These are phyloP conservation scores for Colius striatus DNA, from an alignment of 2,113 vertebrate genomes.

Conservation along the genomic window DNA sequence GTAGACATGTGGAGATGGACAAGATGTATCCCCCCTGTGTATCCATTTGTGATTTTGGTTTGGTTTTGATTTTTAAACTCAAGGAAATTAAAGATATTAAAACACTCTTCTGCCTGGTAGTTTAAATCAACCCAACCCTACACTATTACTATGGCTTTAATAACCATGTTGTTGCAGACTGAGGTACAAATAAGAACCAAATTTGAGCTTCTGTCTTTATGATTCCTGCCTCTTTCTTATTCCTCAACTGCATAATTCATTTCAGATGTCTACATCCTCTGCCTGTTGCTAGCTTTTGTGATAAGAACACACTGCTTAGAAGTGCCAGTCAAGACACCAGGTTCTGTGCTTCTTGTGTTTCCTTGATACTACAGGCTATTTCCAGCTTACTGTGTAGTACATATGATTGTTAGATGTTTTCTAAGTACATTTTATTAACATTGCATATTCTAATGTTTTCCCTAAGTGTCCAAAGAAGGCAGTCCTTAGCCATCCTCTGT, in stretches of 20 bases:
- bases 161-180: not conserved
- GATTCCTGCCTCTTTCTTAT: not conserved
- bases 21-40: not conserved
- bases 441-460: not conserved
- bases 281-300: not conserved
- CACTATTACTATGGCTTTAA: not conserved
- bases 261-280: not conserved
- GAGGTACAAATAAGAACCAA: not conserved
- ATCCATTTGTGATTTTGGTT: not conserved
- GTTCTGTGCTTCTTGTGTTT: not conserved
- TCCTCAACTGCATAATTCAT: not conserved
- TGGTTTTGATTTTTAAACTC: not conserved
- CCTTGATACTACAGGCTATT: not conserved
- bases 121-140: not conserved
- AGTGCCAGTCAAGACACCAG: not conserved
- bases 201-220: not conserved
- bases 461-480: not conserved
- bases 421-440: slow-evolving; percentile 2
- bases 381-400: not conserved
- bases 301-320: not conserved
- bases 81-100: not conserved
- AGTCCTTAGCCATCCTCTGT: not conserved
- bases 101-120: not conserved
- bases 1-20: not conserved
- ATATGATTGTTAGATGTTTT: not conserved